Conservation (phyloP, 2,888 invertebrate species). For the Limnephilus lunatus region DNA sequence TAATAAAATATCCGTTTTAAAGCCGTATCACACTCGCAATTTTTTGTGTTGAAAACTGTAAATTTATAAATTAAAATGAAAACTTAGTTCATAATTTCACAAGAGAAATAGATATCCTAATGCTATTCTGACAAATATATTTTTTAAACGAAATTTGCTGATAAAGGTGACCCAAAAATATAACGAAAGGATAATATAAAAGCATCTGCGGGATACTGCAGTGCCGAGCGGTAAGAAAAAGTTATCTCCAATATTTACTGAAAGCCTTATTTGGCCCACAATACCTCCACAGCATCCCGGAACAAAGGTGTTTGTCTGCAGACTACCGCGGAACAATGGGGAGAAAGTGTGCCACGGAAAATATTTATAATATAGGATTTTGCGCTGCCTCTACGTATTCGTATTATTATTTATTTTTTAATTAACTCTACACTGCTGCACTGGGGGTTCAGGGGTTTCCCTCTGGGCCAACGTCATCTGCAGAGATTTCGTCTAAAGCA, state of each 20-base stretch:
- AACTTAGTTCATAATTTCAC: background rate
- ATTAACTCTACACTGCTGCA: background rate
- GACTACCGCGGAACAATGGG: constrained; percentile 9
- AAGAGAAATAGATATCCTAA: background rate
- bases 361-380: background rate
- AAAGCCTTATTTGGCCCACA: constrained; percentile 41
- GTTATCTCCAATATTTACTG: constrained; percentile 54
- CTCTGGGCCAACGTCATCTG: background rate
- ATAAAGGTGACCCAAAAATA: background rate
- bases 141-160: background rate
- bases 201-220: background rate
- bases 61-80: background rate
- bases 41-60: background rate
- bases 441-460: background rate
- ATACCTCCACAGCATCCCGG: constrained; percentile 15
- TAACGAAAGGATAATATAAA: background rate
- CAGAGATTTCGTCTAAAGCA: background rate
- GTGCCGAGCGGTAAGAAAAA: constrained; percentile 44
- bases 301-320: constrained; percentile 43
- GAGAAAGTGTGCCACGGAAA: background rate
- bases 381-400: background rate
- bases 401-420: background rate
- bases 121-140: background rate
- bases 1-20: too few species aligned
- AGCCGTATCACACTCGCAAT: too few species aligned